These are phyloP conservation scores for Prionailurus viverrinus DNA, from an alignment of 2,113 vertebrate genomes.

Conservation along the genomic window DNA sequence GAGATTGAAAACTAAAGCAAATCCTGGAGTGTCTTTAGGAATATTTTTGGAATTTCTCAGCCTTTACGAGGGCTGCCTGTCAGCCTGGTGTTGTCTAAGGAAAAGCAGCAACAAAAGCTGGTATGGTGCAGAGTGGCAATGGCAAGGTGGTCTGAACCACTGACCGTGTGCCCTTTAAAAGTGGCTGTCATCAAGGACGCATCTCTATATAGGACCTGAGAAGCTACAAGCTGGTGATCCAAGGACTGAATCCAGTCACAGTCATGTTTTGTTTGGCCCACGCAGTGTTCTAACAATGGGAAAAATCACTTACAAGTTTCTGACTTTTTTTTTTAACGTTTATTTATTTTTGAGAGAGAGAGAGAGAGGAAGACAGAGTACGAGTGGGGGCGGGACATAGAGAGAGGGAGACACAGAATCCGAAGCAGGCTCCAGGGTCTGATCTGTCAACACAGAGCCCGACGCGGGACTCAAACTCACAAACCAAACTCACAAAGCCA, in stretches of 20 bases:
- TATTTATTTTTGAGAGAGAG: no score
- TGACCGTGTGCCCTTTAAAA: background rate
- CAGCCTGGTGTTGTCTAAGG: background rate
- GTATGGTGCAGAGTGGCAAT: background rate
- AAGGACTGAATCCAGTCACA: background rate
- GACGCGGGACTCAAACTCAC: no score
- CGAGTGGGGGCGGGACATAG: no score
- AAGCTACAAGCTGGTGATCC: background rate
- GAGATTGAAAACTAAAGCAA: background rate
- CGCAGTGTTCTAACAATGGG: background rate
- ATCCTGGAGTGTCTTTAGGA: background rate
- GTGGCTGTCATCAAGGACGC: background rate
- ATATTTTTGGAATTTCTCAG: background rate
- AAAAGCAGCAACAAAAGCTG: background rate
- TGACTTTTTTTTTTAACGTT: background rate
- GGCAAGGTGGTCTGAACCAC: background rate
- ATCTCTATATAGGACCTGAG: accelerated
- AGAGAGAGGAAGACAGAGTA: no score
- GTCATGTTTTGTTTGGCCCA: background rate
- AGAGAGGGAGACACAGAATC: no score
- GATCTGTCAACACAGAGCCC: no score
- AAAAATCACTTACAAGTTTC: background rate
- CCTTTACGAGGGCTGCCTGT: background rate
- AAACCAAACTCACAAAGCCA: no score
- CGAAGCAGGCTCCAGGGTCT: no score